Evolutionary conservation across 2,113 vertebrate species (phyloP).

Genomic region (Ammodytes marinus): DNA sequence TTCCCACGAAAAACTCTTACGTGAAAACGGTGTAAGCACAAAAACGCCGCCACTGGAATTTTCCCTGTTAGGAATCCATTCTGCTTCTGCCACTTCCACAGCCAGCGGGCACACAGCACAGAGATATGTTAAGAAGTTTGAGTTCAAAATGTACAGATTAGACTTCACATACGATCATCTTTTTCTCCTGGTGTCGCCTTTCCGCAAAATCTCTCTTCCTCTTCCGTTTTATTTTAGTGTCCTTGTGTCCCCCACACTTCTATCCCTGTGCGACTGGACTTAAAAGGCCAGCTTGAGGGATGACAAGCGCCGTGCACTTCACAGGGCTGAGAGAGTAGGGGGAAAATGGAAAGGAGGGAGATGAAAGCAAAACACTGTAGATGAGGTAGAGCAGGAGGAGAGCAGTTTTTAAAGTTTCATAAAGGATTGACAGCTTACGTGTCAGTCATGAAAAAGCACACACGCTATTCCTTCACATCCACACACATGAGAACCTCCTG

Average conservation of each 20-base stretch:
- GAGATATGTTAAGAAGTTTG: constrained; percentile 13
- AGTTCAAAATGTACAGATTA: constrained; percentile 55
- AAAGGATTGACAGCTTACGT: constrained; percentile 55
- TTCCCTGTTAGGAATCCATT: neutral
- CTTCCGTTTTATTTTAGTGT: constrained; percentile 28
- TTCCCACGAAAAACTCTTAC: neutral
- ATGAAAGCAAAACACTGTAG: constrained; percentile 72
- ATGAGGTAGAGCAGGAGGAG: constrained; percentile 67
- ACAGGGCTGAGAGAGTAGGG: constrained; percentile 52
- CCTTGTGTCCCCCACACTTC: constrained; percentile 41
- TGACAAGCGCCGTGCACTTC: constrained; percentile 70
- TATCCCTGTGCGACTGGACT: constrained; percentile 66
- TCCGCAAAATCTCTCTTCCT: constrained; percentile 35
- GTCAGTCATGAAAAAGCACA: constrained; percentile 52
- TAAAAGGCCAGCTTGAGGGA: constrained; percentile 76
- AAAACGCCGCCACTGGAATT: constrained; percentile 33
- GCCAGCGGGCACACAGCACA: neutral
- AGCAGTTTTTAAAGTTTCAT: constrained; percentile 69
- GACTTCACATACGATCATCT: constrained; percentile 48
- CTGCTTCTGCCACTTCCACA: constrained; percentile 9
- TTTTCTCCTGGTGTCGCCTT: constrained; percentile 33
- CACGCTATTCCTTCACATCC: constrained; percentile 5
- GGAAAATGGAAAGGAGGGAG: constrained; percentile 58
- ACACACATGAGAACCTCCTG: constrained; percentile 4
- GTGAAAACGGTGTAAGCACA: neutral